A percentile compares a stretch with the other conserved stretches of the same genome.
Evolutionary conservation across 2,888 invertebrate genomes (phyloP).

Genomic region (Nymphalis c-album): DNA sequence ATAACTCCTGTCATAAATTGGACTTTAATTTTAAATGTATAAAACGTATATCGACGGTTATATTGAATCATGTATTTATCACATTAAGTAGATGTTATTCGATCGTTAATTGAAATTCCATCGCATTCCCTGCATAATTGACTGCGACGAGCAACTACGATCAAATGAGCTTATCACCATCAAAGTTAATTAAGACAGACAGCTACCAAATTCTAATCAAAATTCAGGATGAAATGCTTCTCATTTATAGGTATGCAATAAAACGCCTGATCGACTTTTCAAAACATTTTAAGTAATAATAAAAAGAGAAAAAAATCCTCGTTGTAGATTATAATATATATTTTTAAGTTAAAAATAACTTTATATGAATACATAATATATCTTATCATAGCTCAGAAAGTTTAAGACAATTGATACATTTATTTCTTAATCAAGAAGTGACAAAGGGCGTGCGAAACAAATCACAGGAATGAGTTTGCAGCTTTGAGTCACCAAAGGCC

Average conservation of each 20-base stretch:
- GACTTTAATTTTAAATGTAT: neutral
- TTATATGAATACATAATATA: no score
- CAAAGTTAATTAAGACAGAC: constrained; percentile 29
- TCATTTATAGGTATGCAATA: neutral
- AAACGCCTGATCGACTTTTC: neutral
- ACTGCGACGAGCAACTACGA: constrained; percentile 24
- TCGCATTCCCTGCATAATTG: constrained; percentile 51
- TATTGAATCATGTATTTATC: constrained; percentile 18
- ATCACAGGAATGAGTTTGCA: constrained; percentile 45
- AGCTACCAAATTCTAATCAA: constrained; percentile 19
- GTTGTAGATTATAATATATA: no score
- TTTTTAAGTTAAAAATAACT: no score
- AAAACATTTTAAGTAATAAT: no score
- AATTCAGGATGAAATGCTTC: neutral
- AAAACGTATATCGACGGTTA: constrained; percentile 15
- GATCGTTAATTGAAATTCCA: constrained; percentile 63
- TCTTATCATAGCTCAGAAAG: neutral
- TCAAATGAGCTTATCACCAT: constrained; percentile 26
- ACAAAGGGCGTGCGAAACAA: constrained; percentile 38
- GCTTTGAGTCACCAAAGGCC: constrained; percentile 72
- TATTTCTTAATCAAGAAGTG: constrained; percentile 31
- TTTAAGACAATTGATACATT: constrained; percentile 1
- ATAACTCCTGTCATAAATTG: no score
- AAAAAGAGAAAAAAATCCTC: no score
- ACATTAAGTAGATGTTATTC: constrained; percentile 33